These are phyloP conservation scores for Paramisgurnus dabryanus DNA, from an alignment of 2,113 vertebrate species.

Conservation along the genomic window DNA sequence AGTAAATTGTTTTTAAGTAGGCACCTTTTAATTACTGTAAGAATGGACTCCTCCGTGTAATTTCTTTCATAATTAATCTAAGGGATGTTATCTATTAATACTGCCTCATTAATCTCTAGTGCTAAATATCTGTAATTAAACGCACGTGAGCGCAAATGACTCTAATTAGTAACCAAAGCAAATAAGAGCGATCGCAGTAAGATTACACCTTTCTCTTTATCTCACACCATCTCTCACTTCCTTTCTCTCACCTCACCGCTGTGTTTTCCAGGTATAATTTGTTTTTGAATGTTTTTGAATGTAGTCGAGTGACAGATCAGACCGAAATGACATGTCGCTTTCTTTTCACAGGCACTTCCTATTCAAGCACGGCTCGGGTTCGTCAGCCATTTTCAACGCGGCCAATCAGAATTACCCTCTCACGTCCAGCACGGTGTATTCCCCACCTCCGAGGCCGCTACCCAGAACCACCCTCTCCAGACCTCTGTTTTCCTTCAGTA, in stretches of 20 bases:
- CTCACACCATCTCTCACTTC: slow-evolving; percentile 1
- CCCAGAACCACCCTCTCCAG: slow-evolving; percentile 86
- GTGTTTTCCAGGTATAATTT: background rate
- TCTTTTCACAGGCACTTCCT: slow-evolving; percentile 83
- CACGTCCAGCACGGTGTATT: slow-evolving; percentile 89
- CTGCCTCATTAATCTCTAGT: slow-evolving; percentile 40
- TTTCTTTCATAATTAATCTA: slow-evolving; percentile 51
- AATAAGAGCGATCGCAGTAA: slow-evolving; percentile 5
- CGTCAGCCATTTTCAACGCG: slow-evolving; percentile 86
- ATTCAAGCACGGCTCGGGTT: slow-evolving; percentile 88
- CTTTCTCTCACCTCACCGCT: background rate
- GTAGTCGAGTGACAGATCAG: background rate
- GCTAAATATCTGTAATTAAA: slow-evolving; percentile 48
- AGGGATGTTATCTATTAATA: slow-evolving; percentile 49
- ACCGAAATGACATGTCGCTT: background rate
- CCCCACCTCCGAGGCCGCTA: slow-evolving; percentile 86
- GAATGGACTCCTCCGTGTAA: slow-evolving; percentile 32
- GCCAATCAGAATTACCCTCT: slow-evolving; percentile 88
- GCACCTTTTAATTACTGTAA: slow-evolving; percentile 42
- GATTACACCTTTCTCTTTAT: slow-evolving; percentile 14
- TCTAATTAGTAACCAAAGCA: slow-evolving; percentile 41
- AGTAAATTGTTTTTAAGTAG: slow-evolving; percentile 35
- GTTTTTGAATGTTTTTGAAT: background rate
- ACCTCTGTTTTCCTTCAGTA: slow-evolving; percentile 87
- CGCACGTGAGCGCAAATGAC: slow-evolving; percentile 15